Evolutionary conservation across 2,888 invertebrate genomes (phyloP).

Genomic region (Plemyria rubiginata): DNA sequence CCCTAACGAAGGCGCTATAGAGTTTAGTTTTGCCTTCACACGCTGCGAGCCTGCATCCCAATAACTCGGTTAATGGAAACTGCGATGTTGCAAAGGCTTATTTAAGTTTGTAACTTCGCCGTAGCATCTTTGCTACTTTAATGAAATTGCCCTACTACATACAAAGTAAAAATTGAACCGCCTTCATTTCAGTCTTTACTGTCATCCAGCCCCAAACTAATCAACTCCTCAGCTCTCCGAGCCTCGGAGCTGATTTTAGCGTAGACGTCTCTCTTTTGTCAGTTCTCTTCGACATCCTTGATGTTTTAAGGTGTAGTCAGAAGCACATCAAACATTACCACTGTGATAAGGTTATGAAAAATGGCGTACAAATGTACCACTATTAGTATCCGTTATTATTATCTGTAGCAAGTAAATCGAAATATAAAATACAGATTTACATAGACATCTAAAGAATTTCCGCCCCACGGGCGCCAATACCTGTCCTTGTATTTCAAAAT

Average conservation of each 20-base stretch:
- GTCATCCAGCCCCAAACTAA: too few relatives aligned
- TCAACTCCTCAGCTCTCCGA: too few relatives aligned
- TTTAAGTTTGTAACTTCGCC: slow-evolving; percentile 12
- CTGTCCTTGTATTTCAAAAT: slow-evolving; percentile 48
- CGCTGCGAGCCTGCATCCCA: slow-evolving; percentile 1
- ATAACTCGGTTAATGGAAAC: slow-evolving; percentile 14
- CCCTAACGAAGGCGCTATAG: slow-evolving; percentile 12
- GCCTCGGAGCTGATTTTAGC: too few relatives aligned
- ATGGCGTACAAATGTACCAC: background rate
- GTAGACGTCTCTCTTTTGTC: too few relatives aligned
- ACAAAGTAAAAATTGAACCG: background rate
- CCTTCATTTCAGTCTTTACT: too few relatives aligned
- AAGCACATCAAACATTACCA: too few relatives aligned
- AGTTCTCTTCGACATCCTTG: too few relatives aligned
- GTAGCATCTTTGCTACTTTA: background rate
- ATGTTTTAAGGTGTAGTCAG: too few relatives aligned
- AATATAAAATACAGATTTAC: slow-evolving; percentile 6
- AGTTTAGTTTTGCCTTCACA: slow-evolving; percentile 14
- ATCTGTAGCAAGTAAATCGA: background rate
- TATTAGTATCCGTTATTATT: background rate
- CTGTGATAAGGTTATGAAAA: too few relatives aligned
- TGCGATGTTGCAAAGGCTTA: slow-evolving; percentile 15
- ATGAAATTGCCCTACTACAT: background rate
- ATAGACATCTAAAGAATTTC: slow-evolving; percentile 9
- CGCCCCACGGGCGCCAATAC: slow-evolving; percentile 46